Evolutionary conservation across 2,113 vertebrate genomes (phyloP), one percentile per base, ranked within the genome.

Genomic region (Ellobius talpinus): DNA sequence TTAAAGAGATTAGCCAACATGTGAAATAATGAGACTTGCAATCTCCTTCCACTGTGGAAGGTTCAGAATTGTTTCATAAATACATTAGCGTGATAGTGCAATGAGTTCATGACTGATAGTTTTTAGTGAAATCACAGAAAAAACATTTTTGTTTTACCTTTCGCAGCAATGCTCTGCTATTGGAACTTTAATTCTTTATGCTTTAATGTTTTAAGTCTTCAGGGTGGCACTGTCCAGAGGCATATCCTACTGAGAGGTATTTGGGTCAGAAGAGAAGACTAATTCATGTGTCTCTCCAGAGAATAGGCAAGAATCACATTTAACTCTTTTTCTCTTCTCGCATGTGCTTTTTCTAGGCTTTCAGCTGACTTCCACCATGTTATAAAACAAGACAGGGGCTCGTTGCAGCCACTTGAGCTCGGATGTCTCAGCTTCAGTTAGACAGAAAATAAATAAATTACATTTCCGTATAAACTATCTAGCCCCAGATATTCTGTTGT

Each of bases 1-100:
- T 86, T 92, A 95, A 86, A 93, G 31, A 95, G 79, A 85, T 88
- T 86, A 93, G 14, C 23, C 82, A 89, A 90, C 72, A 55, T 91
- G 66, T 86, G 72, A 95, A 77, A 78, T 74, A 82, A 91, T 95
- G 19, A 76, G 17, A 55, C n/a, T 91, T 17, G 42, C 74, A 42
- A 26, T 79, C 85, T 78, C 88, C 58, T 96, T 89, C 89, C 29
- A 70, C 45, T 85, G 79, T 55, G 23, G 58, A 85, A 96, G 93
- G 66, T 76, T 52, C 5, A 93, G 31, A 74, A 92, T 94, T 33
- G 3, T 13, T 7, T n/a, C 55, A 52, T n/a, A 90, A 94, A 78
- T 58, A 47, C 8, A 52, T 87, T 45, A 87, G 21, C 42, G 17
- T 89, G 47, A 82, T 16, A 26, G 31, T 72, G 58, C 45, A 45